Evolutionary conservation across 2,113 vertebrate genomes (phyloP).

Genomic region (Emydocephalus ijimae): DNA sequence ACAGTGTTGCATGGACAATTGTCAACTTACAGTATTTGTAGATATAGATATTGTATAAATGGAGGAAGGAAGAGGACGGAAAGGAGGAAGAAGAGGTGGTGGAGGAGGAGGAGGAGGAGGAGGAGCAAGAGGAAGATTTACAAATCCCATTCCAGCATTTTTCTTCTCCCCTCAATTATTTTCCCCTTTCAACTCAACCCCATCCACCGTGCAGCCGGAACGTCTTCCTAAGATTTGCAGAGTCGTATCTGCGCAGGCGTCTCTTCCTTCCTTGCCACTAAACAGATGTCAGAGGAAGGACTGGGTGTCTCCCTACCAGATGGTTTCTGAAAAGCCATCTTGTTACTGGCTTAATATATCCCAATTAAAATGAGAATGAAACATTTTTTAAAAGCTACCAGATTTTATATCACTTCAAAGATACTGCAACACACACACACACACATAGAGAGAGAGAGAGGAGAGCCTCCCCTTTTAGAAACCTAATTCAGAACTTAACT

Average conservation of each 20-base stretch:
- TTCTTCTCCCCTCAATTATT: not conserved
- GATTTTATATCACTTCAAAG: not conserved
- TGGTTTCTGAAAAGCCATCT: constrained; percentile 52
- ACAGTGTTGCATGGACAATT: not conserved
- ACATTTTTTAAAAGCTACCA: constrained; percentile 41
- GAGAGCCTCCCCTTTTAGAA: not conserved
- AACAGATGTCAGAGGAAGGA: constrained; percentile 64
- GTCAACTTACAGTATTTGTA: not conserved
- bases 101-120: not conserved
- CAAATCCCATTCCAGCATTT: too few relatives aligned
- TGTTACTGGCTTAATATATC: constrained; percentile 47
- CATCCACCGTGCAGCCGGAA: constrained; percentile 13
- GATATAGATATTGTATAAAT: not conserved
- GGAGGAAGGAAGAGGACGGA: not conserved
- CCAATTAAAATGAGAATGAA: constrained; percentile 49
- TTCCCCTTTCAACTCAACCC: constrained; percentile 8
- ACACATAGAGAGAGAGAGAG: too few relatives aligned
- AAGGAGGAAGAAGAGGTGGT: too few relatives aligned
- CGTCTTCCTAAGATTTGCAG: constrained; percentile 35
- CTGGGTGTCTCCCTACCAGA: constrained; percentile 58
- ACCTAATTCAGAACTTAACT: not conserved
- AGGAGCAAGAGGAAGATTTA: too few relatives aligned
- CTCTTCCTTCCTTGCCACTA: constrained; percentile 26
- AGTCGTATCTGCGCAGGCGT: not conserved
- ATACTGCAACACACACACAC: not conserved